Base-by-base conservation (phyloP, 2,888 invertebrate genomes). In the Temnothorax ravouxi region DNA sequence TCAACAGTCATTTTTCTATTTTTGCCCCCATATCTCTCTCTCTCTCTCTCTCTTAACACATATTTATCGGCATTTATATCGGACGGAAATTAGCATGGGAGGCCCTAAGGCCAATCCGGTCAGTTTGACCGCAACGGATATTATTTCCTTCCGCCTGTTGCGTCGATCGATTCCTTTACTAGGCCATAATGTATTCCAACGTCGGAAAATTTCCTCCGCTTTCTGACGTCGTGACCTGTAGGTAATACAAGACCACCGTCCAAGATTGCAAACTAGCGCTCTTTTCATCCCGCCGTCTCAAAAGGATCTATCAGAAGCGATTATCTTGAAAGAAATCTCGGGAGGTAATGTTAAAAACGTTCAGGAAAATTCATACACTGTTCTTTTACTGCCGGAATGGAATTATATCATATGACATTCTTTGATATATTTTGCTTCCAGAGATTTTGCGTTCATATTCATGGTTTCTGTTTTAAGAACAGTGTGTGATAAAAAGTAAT, bases 91-190 rank as follows among this genome's bases (percentile, higher is more conserved):
- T 74, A 84, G 15, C 18, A 76, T 21, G 64, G 38, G 50, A 81
- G 66, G 66, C 29, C 76, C 59, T 34, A 59, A 84, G 41, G 61
- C 81, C 76, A 84, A 84, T 84, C 71, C 47, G 85, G 66, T 69
- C 61, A 74, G 81, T 72, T 72, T 67, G 85, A 52, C 76, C 81
- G 75, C 69, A 47, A 25, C 67, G 76, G 79, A 85, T 87, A 88
- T 88, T 88, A 88, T 86, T 88, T 79, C 86, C 83, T 88, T 88
- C 88, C 77, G 88, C 88, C 88, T 88, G 88, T 88, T 88, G 88
- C 88, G 50, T 69, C 69, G 69, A 87, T 87, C 88, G 87, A 88
- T 83, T 62, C 21, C 25, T 29, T 47, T 67, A 44, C 79, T 75
- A 50, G 50, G 59, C 64, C 75, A 38, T 80, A 84, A 84, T 83